phyloP scores from a whole-genome alignment of 2,888 invertebrate species.

The Helobdella robusta region DNA sequence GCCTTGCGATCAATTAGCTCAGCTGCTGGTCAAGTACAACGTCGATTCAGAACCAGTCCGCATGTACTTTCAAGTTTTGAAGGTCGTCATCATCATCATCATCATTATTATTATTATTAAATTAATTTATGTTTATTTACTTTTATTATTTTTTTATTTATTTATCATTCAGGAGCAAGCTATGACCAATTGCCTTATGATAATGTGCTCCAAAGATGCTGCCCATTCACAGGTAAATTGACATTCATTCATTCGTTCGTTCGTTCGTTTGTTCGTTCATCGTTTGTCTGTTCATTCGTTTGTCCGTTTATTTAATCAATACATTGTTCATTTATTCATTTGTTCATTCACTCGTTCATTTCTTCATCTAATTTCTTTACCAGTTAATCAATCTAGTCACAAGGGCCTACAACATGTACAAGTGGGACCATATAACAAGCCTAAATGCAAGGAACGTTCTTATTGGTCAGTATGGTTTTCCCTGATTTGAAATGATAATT shows the following conservation, averaged over 20 bases:
- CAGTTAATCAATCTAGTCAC: constrained; percentile 75
- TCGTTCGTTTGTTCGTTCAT: no score
- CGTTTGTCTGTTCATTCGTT: no score
- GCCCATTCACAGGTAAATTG: constrained; percentile 58
- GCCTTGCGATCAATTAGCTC: constrained; percentile 75
- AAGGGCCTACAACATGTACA: constrained; percentile 81
- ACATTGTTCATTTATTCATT: no score
- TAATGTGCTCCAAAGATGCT: constrained; percentile 59
- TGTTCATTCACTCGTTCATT: no score
- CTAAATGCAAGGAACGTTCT: no score
- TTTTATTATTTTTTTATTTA: constrained; percentile 49
- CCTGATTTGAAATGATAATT: no score
- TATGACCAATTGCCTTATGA: constrained; percentile 73
- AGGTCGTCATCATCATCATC: constrained; percentile 24
- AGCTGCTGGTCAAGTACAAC: constrained; percentile 70
- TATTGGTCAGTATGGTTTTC: no score
- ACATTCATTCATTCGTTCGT: no score
- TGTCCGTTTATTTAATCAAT: no score
- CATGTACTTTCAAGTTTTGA: constrained; percentile 70
- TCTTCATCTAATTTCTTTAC: no score
- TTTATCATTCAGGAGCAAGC: constrained; percentile 59
- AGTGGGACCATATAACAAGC: constrained; percentile 70
- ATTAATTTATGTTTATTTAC: constrained; percentile 1
- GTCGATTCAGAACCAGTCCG: constrained; percentile 75
- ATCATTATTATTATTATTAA: neutral